Base-by-base conservation (phyloP, 2,113 vertebrate species). In the Nerophis ophidion region DNA sequence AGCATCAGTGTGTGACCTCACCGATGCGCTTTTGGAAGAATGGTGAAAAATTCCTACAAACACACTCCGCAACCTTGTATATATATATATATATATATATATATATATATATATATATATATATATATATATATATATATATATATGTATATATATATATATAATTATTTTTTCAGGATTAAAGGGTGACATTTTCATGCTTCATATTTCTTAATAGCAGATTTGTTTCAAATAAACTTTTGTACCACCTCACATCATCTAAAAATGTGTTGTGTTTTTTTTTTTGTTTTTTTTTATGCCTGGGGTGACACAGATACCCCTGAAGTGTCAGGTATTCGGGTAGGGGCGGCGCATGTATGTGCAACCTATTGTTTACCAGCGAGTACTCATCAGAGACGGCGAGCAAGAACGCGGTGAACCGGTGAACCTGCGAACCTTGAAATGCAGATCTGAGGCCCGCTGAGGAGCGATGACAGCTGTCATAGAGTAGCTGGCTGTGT, bases 391-490 rank as follows among this genome's bases (percentile, higher is more conserved):
- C 70, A 60, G 69, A 65, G 67, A 74, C 40, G 8, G 63, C 83
- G 51, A 71, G 84, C 80, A 81, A 26, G 71, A 87, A 86, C 71
- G 79, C 76, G 7, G 66, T 71, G 80, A 86, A 81, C 77, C 60
- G 65, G 59, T 74, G 72, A 85, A 87, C 85, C 81, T 83, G 63
- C 80, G 78, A 81, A 88, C 84, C 86, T 89, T 88, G 87, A 87
- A 86, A 82, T 74, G 80, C 81, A 87, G 88, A 90, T 90, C 86
- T 83, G 81, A 90, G 78, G 72, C 76, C 70, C 73, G 71, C 81
- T 74, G 84, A 83, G 79, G 79, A 80, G 78, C 66, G 86, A 85
- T 87, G 88, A 89, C 89, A 91, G 90, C 89, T 90, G 90, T 88
- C 89, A 90, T 69, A 48, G 34, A 47, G 58, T n/a, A 33, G 45